A percentile compares a stretch with the other conserved stretches of the same genome.
Evolutionary conservation across 2,888 invertebrate genomes (phyloP).

Genomic region (Furcula furcula): DNA sequence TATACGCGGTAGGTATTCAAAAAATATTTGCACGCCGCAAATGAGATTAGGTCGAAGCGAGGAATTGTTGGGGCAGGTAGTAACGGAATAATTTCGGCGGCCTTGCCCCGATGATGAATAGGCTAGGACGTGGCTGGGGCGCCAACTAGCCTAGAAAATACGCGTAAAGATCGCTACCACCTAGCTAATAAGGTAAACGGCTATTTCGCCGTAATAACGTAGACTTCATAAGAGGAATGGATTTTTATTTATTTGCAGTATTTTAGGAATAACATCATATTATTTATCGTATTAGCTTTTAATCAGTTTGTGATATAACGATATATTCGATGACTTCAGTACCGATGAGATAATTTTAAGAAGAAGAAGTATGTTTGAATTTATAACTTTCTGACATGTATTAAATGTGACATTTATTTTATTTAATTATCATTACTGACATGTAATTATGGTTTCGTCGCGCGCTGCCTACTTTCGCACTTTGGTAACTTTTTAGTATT

Average conservation of each 20-base stretch:
- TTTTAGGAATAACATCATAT: not conserved
- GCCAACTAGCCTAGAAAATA: conserved; percentile 25
- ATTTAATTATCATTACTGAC: too few species aligned
- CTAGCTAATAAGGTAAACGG: conserved; percentile 15
- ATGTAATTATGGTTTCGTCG: too few species aligned
- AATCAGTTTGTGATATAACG: too few species aligned
- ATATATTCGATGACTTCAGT: too few species aligned
- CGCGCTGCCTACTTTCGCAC: too few species aligned
- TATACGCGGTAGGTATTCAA: conserved; percentile 25
- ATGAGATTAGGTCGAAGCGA: conserved; percentile 47
- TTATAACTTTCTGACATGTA: too few species aligned
- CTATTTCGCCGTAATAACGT: conserved; percentile 16
- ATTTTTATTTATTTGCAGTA: conserved; percentile 4
- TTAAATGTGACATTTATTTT: too few species aligned
- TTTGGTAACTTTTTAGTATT: too few species aligned
- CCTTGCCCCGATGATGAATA: conserved; percentile 54
- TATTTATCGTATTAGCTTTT: too few species aligned
- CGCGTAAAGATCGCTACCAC: conserved; percentile 12
- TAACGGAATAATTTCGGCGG: conserved; percentile 38
- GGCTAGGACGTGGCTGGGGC: conserved; percentile 45
- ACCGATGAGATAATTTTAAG: too few species aligned
- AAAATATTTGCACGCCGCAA: conserved; percentile 42
- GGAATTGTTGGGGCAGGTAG: conserved; percentile 44
- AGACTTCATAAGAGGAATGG: conserved; percentile 17
- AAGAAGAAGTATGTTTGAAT: too few species aligned